phyloP scores from a whole-genome alignment of 2,113 vertebrate species.

The Chamaetylas fuelleborni region DNA sequence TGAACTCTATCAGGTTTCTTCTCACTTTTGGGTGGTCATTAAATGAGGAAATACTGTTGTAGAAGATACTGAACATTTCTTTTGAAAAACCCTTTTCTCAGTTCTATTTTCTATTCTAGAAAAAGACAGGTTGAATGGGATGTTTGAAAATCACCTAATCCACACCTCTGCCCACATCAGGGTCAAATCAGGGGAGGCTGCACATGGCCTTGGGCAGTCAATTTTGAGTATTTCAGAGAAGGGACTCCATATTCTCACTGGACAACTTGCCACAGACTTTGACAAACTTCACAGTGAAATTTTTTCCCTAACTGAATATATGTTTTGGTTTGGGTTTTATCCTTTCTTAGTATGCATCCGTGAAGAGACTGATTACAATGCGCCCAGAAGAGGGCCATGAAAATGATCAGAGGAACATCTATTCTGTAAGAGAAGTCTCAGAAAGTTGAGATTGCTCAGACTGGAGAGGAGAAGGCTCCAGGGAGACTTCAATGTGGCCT shows the following conservation, averaged over 20 bases:
- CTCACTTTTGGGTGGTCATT: background rate
- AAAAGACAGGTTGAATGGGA: background rate
- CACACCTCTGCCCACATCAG: background rate
- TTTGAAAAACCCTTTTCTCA: background rate
- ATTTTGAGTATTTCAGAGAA: background rate
- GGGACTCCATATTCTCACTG: background rate
- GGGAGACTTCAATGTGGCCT: background rate
- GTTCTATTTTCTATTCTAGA: background rate
- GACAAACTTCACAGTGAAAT: background rate
- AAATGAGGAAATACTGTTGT: background rate
- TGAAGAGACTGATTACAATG: background rate
- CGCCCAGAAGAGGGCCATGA: background rate
- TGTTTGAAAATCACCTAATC: background rate
- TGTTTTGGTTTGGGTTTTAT: background rate
- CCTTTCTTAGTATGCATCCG: fast-evolving
- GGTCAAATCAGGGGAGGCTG: background rate
- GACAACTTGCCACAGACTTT: background rate
- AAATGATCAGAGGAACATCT: background rate
- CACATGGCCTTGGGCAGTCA: background rate
- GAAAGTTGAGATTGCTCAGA: background rate
- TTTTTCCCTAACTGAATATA: background rate
- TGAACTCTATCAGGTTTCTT: background rate
- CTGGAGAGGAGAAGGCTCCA: background rate
- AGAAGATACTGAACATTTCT: background rate
- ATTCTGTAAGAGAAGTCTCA: background rate